Conservation (phyloP, 53 echinoderm and acorn worm species). For the Mesocentrotus franciscanus region DNA sequence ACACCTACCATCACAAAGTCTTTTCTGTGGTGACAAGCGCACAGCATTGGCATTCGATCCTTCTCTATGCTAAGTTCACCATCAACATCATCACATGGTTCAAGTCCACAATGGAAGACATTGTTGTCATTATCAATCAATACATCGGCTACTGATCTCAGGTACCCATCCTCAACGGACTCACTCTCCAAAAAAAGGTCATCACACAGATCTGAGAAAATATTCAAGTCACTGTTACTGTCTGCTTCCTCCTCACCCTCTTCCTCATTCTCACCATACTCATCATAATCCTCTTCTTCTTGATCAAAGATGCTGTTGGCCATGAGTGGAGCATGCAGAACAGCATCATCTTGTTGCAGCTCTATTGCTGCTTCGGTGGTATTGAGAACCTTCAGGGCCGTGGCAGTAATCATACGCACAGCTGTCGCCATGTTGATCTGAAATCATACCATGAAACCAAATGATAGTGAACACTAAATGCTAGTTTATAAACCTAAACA, state of each 20-base stretch:
- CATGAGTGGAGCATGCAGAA: neutral
- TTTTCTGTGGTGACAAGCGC: neutral
- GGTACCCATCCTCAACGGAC: neutral
- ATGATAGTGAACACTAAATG: too few species aligned
- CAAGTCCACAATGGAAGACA: slow-evolving; percentile 57
- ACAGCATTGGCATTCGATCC: slow-evolving; percentile 61
- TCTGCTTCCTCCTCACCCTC: neutral
- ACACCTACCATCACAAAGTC: neutral
- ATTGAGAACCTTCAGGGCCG: slow-evolving; percentile 90
- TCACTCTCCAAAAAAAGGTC: neutral
- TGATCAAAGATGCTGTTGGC: neutral
- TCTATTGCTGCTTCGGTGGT: slow-evolving; percentile 93
- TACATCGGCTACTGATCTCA: neutral
- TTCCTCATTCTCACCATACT: neutral
- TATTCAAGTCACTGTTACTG: neutral
- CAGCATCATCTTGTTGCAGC: slow-evolving; percentile 72
- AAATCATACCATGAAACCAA: neutral
- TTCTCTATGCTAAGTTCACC: slow-evolving; percentile 36
- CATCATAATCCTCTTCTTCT: slow-evolving; percentile 9
- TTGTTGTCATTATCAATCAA: slow-evolving; percentile 55
- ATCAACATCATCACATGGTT: neutral
- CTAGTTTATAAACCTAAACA: too few species aligned
- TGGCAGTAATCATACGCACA: slow-evolving; percentile 95
- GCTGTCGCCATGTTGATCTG: slow-evolving; percentile 91
- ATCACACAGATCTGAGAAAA: slow-evolving; percentile 6